Evolutionary conservation across 2,888 invertebrate species (phyloP).

Genomic region (Polyploca ridens): DNA sequence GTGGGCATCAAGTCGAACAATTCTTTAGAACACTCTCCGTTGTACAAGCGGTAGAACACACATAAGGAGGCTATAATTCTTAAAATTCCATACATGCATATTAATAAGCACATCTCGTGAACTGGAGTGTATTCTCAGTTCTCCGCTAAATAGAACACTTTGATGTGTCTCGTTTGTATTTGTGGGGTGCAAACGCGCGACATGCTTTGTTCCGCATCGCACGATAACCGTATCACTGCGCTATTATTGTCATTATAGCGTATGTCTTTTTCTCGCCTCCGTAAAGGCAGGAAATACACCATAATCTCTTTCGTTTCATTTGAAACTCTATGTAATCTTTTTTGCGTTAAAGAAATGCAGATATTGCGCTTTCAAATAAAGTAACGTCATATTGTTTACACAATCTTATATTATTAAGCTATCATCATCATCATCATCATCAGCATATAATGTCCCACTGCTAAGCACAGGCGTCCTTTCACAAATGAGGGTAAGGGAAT

Average conservation of each 20-base stretch:
- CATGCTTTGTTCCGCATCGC: constrained; percentile 26
- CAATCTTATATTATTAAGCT: no score
- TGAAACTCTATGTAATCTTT: neutral
- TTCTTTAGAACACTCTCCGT: no score
- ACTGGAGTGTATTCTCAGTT: constrained; percentile 29
- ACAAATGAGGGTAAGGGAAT: no score
- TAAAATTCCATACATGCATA: no score
- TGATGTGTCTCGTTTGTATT: constrained; percentile 31
- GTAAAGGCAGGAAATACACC: neutral
- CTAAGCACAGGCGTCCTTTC: no score
- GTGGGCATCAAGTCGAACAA: no score
- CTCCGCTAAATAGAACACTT: constrained; percentile 36
- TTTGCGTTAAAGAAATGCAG: neutral
- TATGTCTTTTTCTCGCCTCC: neutral
- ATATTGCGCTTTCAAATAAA: neutral
- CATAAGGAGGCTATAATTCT: no score
- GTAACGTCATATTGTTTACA: no score
- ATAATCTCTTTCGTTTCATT: neutral
- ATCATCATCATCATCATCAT: no score
- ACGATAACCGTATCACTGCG: constrained; percentile 19
- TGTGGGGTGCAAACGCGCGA: constrained; percentile 31
- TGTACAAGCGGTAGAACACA: no score
- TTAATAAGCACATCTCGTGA: neutral
- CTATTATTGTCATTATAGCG: constrained; percentile 6
- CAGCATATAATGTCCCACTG: no score